phyloP scores from a whole-genome alignment of 1,140 invertebrate species.

The Drosophila bipectinata region DNA sequence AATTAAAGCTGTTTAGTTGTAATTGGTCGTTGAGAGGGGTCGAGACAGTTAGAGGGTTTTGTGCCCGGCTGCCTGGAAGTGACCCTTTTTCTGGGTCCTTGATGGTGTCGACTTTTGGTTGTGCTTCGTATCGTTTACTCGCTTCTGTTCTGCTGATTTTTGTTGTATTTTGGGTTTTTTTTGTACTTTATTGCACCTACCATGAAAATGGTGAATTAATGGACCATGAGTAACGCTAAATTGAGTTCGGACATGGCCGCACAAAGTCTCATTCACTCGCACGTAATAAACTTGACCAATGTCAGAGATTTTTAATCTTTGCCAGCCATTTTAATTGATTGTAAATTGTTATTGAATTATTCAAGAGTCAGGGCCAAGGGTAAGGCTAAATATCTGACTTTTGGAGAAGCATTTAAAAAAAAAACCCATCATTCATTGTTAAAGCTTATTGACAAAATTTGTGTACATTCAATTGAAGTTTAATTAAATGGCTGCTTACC shows the following conservation, averaged over 20 bases:
- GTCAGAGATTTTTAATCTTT: slow-evolving; percentile 59
- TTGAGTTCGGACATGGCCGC: slow-evolving; percentile 57
- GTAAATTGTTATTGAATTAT: slow-evolving; percentile 50
- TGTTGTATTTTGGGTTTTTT: slow-evolving; percentile 10
- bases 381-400: slow-evolving; percentile 34
- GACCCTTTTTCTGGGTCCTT: slow-evolving; percentile 68
- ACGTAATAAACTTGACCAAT: slow-evolving; percentile 64
- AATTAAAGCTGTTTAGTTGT: slow-evolving; percentile 82
- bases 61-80: slow-evolving; percentile 43
- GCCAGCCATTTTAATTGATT: slow-evolving; percentile 39
- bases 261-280: slow-evolving; percentile 15
- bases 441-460: not conserved
- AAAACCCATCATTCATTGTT: not conserved
- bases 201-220: slow-evolving; percentile 79
- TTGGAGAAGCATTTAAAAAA: slow-evolving; percentile 20
- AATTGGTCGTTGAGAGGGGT: slow-evolving; percentile 79
- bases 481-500: not conserved
- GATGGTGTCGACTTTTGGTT: slow-evolving; percentile 39
- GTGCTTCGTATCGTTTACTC: slow-evolving; percentile 14
- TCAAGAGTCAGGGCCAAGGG: slow-evolving; percentile 31
- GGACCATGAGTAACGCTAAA: slow-evolving; percentile 77
- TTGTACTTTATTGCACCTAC: slow-evolving; percentile 63
- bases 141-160: not conserved
- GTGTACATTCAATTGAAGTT: not conserved
- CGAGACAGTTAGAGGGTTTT: slow-evolving; percentile 23